Base-by-base conservation (phyloP, 2,888 invertebrate species). In the Lacanobia oleracea region DNA sequence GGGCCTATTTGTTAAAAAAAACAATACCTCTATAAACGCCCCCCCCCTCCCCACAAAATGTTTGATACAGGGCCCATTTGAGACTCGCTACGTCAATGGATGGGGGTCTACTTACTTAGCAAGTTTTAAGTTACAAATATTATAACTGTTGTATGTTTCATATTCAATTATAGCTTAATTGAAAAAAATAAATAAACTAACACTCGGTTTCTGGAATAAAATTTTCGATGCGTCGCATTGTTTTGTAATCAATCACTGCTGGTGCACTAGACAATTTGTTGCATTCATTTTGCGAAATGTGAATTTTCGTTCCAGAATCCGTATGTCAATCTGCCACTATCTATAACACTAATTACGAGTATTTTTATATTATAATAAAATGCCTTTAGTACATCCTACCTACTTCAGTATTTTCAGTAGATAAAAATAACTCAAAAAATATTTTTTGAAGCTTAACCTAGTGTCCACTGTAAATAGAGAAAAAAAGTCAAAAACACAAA, bases 401-500 rank as follows among this genome's bases (percentile, higher is more conserved):
- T 81, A 82, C 53, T 60, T 75, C 73, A 70, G 74, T 79, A 79
- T 78, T 78, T 50, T 59, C 67, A 48, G 40, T 23, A 68, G 61
- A 27, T 27, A n/a, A 37, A 50, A 59, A 40, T 18, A 40, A 61
- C 14, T 59, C n/a, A 16, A 50, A 16, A 67, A 68, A 81, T 81
- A 80, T 80, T 73, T 77, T 82, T 77, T 64, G 69, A 65, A 69
- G 66, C 68, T 69, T 73, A 61, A 16, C 21, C 7, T 72, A 66
- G 64, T 69, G 60, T 67, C 61, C 70, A 62, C 37, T 85, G 78
- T 85, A 84, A 45, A 85, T 81, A 81, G 48, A 66, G 67, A 66
- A 72, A 62, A 40, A 56, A 75, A 75, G 70, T 67, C 59, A 75
- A 77, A 83, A 75, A 67, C 62, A 80, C 75, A 81, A 85, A 84